Evolutionary conservation across 2,888 invertebrate species (phyloP), one percentile per base, ranked within the genome.

Genomic region (Oxystoma pomonae): DNA sequence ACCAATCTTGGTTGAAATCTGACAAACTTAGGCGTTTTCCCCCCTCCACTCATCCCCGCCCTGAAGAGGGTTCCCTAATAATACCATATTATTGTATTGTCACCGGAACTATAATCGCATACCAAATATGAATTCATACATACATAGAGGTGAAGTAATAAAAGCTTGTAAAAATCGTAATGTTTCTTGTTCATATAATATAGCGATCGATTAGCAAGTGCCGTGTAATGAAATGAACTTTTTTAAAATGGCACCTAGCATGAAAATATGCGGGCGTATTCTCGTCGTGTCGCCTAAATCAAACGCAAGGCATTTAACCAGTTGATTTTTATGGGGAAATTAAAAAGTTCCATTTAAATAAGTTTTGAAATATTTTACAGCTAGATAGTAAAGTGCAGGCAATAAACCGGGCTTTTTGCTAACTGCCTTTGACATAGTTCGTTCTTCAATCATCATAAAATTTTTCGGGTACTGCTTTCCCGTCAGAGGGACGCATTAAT

Each of bases 321-420:
- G 77, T 74, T 75, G 76, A 76, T 77, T 76, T 76, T 78, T 77
- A 78, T 74, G 77, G 72, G 70, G 74, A 76, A 77, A 77, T 77
- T 77, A 77, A 78, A 76, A 78, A 77, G 75, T 76, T 76, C 75
- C 77, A 76, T 78, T 77, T 77, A 77, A 77, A 78, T 77, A 77
- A 75, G 73, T 35, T 77, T 77, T 73, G 70, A 75, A 76, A 77
- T 77, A 74, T 76, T 77, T 77, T 77, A 78, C 72, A 74, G 73
- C 71, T 70, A 69, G 74, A 77, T 74, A 75, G 74, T 78, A 77
- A 78, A 78, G 35, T 74, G 72, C 69, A 72, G 72, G 73, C 74
- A 75, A 74, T 77, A 78, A 78, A 77, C 70, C 70, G 61, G 71
- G 72, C 74, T 74, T 75, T 72, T 75, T 7, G 5, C 12, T 35